Percentiles rank a stretch among this genome's conserved stretches.
phyloP scores from a whole-genome alignment of 2,113 vertebrate species.

The Monarcha castaneiventris region DNA sequence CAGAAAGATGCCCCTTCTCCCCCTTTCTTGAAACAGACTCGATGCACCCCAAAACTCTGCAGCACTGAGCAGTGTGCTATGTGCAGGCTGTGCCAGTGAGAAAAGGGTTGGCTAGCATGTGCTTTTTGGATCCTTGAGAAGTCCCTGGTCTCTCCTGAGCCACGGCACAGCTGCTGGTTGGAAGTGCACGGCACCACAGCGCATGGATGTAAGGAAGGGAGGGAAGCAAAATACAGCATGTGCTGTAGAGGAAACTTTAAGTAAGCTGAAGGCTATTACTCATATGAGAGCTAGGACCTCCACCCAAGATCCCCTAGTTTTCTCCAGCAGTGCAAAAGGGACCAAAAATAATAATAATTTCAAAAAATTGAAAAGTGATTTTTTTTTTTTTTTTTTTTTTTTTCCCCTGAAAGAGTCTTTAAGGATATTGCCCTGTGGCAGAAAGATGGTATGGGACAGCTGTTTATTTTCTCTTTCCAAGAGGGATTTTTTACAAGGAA shows the following conservation, averaged over 20 bases:
- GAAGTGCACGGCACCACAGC: not conserved
- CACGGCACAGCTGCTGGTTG: slow-evolving; percentile 6
- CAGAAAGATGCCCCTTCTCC: not conserved
- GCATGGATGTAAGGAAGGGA: not conserved
- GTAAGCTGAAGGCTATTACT: slow-evolving; percentile 37
- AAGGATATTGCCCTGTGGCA: not conserved
- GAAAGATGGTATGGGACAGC: not conserved
- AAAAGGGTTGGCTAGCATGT: not conserved
- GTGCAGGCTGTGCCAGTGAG: not conserved
- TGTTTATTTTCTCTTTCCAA: not conserved
- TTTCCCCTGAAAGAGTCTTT: not conserved
- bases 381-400: not conserved
- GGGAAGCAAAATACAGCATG: slow-evolving; percentile 9
- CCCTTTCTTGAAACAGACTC: not conserved
- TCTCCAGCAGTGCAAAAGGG: not conserved
- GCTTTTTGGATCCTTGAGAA: not conserved
- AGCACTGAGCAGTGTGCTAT: not conserved
- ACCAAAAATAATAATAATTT: not conserved
- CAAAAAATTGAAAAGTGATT: not conserved
- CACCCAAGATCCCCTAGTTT: slow-evolving; percentile 1
- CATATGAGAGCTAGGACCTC: slow-evolving; percentile 24
- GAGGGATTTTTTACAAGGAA: not conserved
- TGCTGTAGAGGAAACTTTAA: slow-evolving; percentile 43
- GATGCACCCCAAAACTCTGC: not conserved
- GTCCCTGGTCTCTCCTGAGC: not conserved